A percentile compares a stretch with the other conserved stretches of the same genome.
Evolutionary conservation across 2,797 vertebrate species (phyloP).

Genomic region (Luscinia megarhynchos): DNA sequence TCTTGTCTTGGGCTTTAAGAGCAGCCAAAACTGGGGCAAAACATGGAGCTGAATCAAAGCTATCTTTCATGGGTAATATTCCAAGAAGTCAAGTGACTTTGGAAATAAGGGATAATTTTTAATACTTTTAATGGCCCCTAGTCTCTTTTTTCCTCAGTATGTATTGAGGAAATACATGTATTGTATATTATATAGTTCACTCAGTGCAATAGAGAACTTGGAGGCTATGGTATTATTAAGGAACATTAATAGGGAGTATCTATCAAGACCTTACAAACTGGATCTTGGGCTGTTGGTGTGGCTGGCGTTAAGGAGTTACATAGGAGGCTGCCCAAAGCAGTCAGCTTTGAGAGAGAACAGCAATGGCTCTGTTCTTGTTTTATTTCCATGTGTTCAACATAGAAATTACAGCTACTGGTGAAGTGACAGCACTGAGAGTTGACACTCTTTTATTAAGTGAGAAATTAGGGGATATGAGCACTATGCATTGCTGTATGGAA

Average conservation of each 20-base stretch:
- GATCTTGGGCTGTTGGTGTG: background rate
- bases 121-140: background rate
- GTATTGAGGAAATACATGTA: background rate
- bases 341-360: background rate
- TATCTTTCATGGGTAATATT: background rate
- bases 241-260: background rate
- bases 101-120: background rate
- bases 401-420: background rate
- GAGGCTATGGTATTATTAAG: background rate
- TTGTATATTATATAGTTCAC: background rate
- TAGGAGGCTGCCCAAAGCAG: background rate
- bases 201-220: rapidly evolving
- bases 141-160: background rate
- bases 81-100: background rate
- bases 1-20: background rate
- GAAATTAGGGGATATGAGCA: background rate
- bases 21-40: background rate
- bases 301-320: background rate
- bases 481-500: background rate
- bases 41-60: background rate
- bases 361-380: background rate
- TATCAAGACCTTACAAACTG: background rate
- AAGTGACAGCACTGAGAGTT: background rate
- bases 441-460: background rate
- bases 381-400: background rate